Evolutionary conservation across 2,888 invertebrate species (phyloP).

Genomic region (Tetheella fluctuosa): DNA sequence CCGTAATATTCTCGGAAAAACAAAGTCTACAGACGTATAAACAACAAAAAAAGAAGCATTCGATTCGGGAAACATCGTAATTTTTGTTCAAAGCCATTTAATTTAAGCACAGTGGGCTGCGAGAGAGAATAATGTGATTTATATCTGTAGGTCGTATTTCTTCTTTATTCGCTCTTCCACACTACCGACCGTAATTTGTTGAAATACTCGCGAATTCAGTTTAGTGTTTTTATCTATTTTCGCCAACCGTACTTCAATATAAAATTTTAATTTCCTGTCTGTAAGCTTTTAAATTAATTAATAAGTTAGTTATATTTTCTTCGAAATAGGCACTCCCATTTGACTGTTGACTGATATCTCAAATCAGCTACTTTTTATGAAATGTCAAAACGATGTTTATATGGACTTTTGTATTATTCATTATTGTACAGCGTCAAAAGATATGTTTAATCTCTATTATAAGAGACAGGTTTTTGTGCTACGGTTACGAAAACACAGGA

Average conservation of each 20-base stretch:
- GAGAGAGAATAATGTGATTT: slow-evolving; percentile 70
- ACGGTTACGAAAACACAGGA: neutral
- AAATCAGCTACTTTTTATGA: too few species aligned
- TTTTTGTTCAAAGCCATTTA: slow-evolving; percentile 67
- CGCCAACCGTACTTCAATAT: neutral
- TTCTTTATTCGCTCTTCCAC: slow-evolving; percentile 56
- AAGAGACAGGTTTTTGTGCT: too few species aligned
- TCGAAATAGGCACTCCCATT: too few species aligned
- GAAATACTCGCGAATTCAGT: slow-evolving; percentile 59
- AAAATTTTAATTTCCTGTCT: too few species aligned
- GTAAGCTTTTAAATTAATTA: too few species aligned
- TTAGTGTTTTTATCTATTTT: slow-evolving; percentile 46
- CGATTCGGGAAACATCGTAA: slow-evolving; percentile 63
- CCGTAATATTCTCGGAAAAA: neutral
- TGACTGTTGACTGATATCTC: too few species aligned
- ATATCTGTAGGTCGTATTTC: slow-evolving; percentile 62
- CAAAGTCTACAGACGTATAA: slow-evolving; percentile 21
- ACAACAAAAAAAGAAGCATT: slow-evolving; percentile 47
- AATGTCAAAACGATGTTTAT: too few species aligned
- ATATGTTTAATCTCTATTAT: too few species aligned
- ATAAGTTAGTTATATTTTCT: too few species aligned
- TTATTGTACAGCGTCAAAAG: too few species aligned
- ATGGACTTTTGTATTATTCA: too few species aligned
- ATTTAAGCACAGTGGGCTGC: slow-evolving; percentile 60
- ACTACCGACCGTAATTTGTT: slow-evolving; percentile 59